A percentile compares a stretch with the other conserved stretches of the same genome.
Conservation (phyloP, 2,888 invertebrate genomes). For the Phytoseiulus persimilis region DNA sequence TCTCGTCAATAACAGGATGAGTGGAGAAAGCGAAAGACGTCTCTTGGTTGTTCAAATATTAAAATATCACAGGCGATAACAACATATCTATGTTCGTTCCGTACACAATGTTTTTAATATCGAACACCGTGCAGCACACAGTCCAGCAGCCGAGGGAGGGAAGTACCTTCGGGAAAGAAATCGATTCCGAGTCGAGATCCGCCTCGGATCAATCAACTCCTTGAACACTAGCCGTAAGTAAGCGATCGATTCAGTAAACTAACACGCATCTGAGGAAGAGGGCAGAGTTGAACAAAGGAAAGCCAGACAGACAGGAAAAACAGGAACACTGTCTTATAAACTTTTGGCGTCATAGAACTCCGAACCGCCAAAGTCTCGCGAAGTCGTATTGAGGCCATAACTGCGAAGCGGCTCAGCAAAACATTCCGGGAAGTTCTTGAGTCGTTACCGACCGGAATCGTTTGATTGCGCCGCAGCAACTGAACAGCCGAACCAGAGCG, state of each 20-base stretch:
- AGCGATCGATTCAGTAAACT: too few species aligned
- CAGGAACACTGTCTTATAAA: too few species aligned
- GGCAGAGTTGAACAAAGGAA: too few species aligned
- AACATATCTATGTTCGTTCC: slow-evolving; percentile 5
- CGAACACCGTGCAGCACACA: not conserved
- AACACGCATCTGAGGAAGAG: too few species aligned
- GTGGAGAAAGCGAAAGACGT: not conserved
- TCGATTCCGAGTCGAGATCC: not conserved
- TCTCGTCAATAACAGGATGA: not conserved
- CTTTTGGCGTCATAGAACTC: not conserved
- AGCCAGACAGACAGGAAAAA: too few species aligned
- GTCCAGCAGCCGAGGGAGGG: not conserved
- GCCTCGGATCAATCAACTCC: not conserved
- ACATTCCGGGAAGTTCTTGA: not conserved
- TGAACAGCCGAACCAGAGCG: not conserved
- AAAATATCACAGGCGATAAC: not conserved
- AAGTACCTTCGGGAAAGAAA: not conserved
- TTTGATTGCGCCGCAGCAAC: too few species aligned
- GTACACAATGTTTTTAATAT: not conserved
- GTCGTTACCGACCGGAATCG: not conserved
- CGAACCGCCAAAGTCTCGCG: not conserved
- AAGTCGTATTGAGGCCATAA: not conserved
- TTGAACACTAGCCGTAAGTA: too few species aligned
- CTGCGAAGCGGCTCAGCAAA: not conserved
- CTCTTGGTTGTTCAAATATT: not conserved